A percentile compares a stretch with the other conserved stretches of the same genome.
Conservation (phyloP, 2,888 invertebrate genomes). For the Rutpela maculata region DNA sequence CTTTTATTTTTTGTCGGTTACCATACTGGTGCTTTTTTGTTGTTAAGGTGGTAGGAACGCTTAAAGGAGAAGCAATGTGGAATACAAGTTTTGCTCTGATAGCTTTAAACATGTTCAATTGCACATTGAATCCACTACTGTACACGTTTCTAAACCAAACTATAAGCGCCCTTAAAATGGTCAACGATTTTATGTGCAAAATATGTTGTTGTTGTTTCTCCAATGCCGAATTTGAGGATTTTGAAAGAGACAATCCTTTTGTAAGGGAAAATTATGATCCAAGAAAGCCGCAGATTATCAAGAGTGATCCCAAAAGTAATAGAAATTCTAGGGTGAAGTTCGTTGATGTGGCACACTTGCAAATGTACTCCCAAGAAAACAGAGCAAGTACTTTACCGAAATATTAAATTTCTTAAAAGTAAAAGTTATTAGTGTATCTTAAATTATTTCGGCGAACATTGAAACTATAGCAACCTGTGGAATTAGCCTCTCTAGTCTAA, state of each 20-base stretch:
- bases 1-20: slow-evolving; percentile 75
- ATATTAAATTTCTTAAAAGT: slow-evolving; percentile 5
- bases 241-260: slow-evolving; percentile 62
- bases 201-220: slow-evolving; percentile 70
- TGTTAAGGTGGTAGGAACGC: slow-evolving; percentile 70
- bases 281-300: slow-evolving; percentile 1
- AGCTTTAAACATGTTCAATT: slow-evolving; percentile 75
- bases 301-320: slow-evolving; percentile 5
- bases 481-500: too few species aligned
- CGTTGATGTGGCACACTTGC: background rate
- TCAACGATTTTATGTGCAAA: slow-evolving; percentile 67
- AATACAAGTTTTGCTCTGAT: slow-evolving; percentile 75
- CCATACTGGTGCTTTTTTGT: slow-evolving; percentile 76
- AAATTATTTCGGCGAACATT: too few species aligned
- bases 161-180: slow-evolving; percentile 63
- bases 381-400: background rate
- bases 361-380: background rate
- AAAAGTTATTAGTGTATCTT: too few species aligned
- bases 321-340: slow-evolving; percentile 20
- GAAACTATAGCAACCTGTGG: too few species aligned
- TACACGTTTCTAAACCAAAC: slow-evolving; percentile 79
- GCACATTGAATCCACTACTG: slow-evolving; percentile 77
- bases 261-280: slow-evolving; percentile 33
- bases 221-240: slow-evolving; percentile 70
- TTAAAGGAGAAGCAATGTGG: slow-evolving; percentile 69